Percentiles rank a stretch among this genome's conserved stretches.
These are phyloP conservation scores for Lophotis ruficrista DNA, from an alignment of 2,113 vertebrate genomes.

Conservation along the genomic window DNA sequence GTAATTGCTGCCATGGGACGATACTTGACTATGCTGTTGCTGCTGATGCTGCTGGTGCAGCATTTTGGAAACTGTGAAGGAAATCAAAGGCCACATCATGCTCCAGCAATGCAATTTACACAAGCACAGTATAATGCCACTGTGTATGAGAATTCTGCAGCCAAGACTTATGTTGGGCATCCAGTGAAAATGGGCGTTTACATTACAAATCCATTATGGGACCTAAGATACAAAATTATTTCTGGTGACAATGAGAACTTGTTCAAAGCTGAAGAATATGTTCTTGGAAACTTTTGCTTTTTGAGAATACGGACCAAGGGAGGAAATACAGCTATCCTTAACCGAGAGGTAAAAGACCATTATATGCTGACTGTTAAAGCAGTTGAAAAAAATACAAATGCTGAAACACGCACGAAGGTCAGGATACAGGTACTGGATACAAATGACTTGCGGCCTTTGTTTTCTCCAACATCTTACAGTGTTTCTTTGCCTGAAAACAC, in stretches of 20 bases:
- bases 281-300: slow-evolving; percentile 95
- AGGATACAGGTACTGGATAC: slow-evolving; percentile 94
- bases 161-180: slow-evolving; percentile 94
- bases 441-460: slow-evolving; percentile 94
- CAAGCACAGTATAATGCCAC: slow-evolving; percentile 90
- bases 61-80: slow-evolving; percentile 81
- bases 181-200: slow-evolving; percentile 95
- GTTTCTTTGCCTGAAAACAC: slow-evolving; percentile 93
- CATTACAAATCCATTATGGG: slow-evolving; percentile 84
- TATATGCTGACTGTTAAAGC: slow-evolving; percentile 91
- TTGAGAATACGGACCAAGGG: slow-evolving; percentile 98
- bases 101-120: slow-evolving; percentile 85
- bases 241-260: slow-evolving; percentile 96
- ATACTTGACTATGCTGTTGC: slow-evolving; percentile 78
- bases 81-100: slow-evolving; percentile 76
- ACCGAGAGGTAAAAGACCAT: slow-evolving; percentile 95
- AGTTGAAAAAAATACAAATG: slow-evolving; percentile 84
- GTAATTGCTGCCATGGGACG: slow-evolving; percentile 86
- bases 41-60: slow-evolving; percentile 82
- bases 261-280: slow-evolving; percentile 96
- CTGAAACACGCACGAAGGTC: slow-evolving; percentile 85
- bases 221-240: slow-evolving; percentile 95
- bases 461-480: slow-evolving; percentile 96
- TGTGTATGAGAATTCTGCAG: slow-evolving; percentile 97
- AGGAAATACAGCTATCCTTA: slow-evolving; percentile 96